A percentile compares a stretch with the other conserved stretches of the same genome.
Conservation (phyloP, 2,888 invertebrate species). For the Tiliacea citrago region DNA sequence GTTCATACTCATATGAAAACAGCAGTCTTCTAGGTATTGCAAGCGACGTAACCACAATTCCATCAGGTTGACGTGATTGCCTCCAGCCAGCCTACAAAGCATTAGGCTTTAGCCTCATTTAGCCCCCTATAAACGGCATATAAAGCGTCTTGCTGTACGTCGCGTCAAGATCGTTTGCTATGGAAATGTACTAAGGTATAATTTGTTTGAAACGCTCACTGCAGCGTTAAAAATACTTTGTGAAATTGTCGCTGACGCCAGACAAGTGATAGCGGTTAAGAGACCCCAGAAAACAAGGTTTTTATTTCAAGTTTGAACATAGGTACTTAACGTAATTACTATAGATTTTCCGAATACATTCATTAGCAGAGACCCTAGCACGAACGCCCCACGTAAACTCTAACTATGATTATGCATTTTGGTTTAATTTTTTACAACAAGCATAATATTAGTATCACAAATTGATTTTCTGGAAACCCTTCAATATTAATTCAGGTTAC, state of each 20-base stretch:
- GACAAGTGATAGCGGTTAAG: too few species aligned
- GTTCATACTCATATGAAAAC: background rate
- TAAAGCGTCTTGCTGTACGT: background rate
- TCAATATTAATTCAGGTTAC: too few species aligned
- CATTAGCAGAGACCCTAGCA: background rate
- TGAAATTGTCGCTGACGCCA: background rate
- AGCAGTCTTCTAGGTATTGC: background rate
- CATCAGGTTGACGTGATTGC: background rate
- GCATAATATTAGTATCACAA: too few species aligned
- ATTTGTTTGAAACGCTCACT: background rate
- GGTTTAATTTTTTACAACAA: too few species aligned
- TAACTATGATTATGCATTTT: background rate
- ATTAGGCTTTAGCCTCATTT: background rate
- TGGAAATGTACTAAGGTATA: background rate
- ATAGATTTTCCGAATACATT: background rate
- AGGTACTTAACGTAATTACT: too few species aligned
- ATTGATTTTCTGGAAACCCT: background rate
- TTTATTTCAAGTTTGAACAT: background rate
- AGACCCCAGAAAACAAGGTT: background rate
- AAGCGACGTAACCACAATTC: background rate
- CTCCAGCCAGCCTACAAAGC: background rate
- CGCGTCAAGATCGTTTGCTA: background rate
- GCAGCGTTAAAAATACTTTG: background rate
- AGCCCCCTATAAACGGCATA: background rate
- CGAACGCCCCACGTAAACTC: background rate